Evolutionary conservation across 2,113 vertebrate genomes (phyloP).

Genomic region (Tachysurus vachellii): DNA sequence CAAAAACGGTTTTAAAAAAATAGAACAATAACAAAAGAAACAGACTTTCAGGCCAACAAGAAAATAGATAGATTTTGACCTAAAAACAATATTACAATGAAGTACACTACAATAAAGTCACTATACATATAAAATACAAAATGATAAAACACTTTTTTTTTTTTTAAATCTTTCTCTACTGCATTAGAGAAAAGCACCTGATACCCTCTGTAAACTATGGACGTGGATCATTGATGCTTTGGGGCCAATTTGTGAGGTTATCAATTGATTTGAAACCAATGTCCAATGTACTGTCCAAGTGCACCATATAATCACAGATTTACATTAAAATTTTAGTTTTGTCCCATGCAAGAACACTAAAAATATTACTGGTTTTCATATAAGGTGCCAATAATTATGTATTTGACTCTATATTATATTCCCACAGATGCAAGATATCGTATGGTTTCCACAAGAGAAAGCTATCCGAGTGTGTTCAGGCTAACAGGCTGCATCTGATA

Average conservation of each 20-base stretch:
- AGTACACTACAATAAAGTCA: too few species aligned
- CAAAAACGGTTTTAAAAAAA: too few species aligned
- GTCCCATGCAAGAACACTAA: neutral
- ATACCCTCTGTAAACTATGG: neutral
- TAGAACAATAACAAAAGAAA: neutral
- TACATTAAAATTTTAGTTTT: neutral
- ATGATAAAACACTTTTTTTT: neutral
- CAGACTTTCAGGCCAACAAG: too few species aligned
- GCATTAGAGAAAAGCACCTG: neutral
- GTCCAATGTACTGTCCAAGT: neutral
- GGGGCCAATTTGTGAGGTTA: neutral
- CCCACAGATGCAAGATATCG: neutral
- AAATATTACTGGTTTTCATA: neutral
- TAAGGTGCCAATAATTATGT: neutral
- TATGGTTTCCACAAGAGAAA: constrained; percentile 5
- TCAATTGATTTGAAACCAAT: neutral
- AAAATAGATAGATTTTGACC: too few species aligned
- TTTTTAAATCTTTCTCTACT: neutral
- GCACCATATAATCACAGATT: neutral
- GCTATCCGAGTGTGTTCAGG: neutral
- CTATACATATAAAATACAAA: neutral
- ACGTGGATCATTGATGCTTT: neutral
- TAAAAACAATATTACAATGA: neutral
- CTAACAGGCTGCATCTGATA: constrained; percentile 8
- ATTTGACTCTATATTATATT: neutral